Evolutionary conservation across 2,113 vertebrate genomes (phyloP), one percentile per base, ranked within the genome.

Genomic region (Oriolus oriolus): DNA sequence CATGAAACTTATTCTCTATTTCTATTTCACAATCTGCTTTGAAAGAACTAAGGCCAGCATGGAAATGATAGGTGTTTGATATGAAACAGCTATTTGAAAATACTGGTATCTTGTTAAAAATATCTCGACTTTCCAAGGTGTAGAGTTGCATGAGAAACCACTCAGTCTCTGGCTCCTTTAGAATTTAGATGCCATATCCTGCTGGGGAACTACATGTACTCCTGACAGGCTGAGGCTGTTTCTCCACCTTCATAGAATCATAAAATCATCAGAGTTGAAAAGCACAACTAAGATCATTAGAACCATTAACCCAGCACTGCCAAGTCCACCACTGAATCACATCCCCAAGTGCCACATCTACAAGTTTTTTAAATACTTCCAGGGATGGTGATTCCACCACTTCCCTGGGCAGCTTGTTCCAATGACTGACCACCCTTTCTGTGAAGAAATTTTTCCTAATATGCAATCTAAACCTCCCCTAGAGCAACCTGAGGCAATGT

Each of bases 71-170:
- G 35, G 27, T 88, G 37, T 59, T 90, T 86, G 75, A 81, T 83
- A 76, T 30, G 41, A 96, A 93, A 82, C 70, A 94, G 45, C 44
- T 86, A 74, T 66, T 80, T 77, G 47, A 76, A 94, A 94, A 90
- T 66, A 77, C 28, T 74, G 50, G 12, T 54, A 84, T 94, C 59
- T 88, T 23, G 27, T 77, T 92, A 85, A 77, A 94, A 86, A 86
- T 44, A 15, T 54, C 35, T 30, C 35, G 30, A n/a, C 7, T 91
- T 80, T 75, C 37, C 39, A 50, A 59, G 17, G 42, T 69, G 12
- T 81, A 78, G 35, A 78, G 10, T 9, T 84, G 21, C 24, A 11
- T 26, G 49, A 83, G 50, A 79, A 95, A 89, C 9, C 11, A 59
- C 13, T 84, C 63, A 60, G 0, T 31, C 19, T 28, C 30, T 59